Base-by-base conservation (phyloP, 1,140 invertebrate genomes). In the Leptinotarsa texana region DNA sequence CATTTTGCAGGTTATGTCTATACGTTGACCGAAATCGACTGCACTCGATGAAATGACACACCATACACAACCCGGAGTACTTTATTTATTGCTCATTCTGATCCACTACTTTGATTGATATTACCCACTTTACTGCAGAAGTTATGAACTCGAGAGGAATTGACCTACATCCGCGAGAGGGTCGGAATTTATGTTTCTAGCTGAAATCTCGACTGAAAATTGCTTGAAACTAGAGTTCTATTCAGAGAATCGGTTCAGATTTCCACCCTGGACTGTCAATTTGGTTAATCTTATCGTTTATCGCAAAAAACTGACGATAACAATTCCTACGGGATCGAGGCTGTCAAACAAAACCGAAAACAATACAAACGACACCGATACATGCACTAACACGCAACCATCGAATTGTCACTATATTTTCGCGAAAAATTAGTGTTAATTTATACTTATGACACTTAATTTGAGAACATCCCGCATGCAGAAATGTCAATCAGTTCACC, bases 401-500 rank as follows among this genome's bases (percentile, higher is more conserved):
- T n/a, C 17, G n/a, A n/a, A n/a, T 69, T 21, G n/a, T 63, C 17
- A 13, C n/a, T 49, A n/a, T 18, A 4, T 66, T 17, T 68, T 69
- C 71, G 18, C 42, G 51, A 24, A 57, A 72, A 70, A 73, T 24
- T 73, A 62, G 63, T 49, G 67, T 66, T 74, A 51, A 71, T 75
- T 77, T 77, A 62, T 73, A 75, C 63, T 73, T 78, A 70, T 78
- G 66, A 57, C 65, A 74, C 73, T 77, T 75, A 79, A 78, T 48
- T 79, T 76, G 65, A 73, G 74, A 76, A 70, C 75, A 73, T 69
- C 78, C 77, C 77, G 76, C 78, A 81, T 83, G 79, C 80, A 83
- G 79, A 84, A 81, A 83, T 80, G 83, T 84, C 83, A 57, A 57
- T 57, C 51, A 57, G 51, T 57, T 57, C 51, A 57, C 51, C 51